phyloP scores from a whole-genome alignment of 1,140 invertebrate species.

The Drosophila elegans region DNA sequence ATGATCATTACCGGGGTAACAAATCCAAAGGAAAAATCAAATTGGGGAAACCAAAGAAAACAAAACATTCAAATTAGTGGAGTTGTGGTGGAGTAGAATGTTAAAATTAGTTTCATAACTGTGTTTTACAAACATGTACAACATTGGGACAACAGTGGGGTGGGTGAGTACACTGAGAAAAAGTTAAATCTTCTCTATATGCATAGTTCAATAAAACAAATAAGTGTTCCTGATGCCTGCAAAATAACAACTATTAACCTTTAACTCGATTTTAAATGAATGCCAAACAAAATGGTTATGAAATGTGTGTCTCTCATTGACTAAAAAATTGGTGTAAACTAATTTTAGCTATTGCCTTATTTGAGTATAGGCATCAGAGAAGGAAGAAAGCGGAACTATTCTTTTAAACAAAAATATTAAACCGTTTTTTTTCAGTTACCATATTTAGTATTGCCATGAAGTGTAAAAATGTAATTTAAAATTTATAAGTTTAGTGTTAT shows the following conservation, averaged over 20 bases:
- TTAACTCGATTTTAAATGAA: neutral
- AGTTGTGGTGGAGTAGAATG: slow-evolving; percentile 26
- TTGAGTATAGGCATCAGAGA: neutral
- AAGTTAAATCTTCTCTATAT: neutral
- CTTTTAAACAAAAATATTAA: too few species aligned
- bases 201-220: neutral
- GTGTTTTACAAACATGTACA: slow-evolving; percentile 26
- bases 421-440: too few species aligned
- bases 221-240: neutral
- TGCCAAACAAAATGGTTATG: neutral
- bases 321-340: too few species aligned
- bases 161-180: slow-evolving; percentile 9
- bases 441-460: too few species aligned
- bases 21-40: slow-evolving; percentile 22
- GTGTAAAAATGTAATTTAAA: too few species aligned
- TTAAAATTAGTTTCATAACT: slow-evolving; percentile 31
- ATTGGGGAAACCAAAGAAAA: slow-evolving; percentile 44
- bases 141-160: slow-evolving; percentile 11
- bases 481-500: neutral
- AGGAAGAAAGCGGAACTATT: neutral
- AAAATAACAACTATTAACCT: neutral
- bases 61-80: slow-evolving; percentile 48
- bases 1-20: slow-evolving; percentile 10
- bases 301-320: neutral
- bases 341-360: neutral